Percentiles rank a stretch among this genome's conserved stretches.
Conservation (phyloP, 2,113 vertebrate genomes). For the Sitta europaea region DNA sequence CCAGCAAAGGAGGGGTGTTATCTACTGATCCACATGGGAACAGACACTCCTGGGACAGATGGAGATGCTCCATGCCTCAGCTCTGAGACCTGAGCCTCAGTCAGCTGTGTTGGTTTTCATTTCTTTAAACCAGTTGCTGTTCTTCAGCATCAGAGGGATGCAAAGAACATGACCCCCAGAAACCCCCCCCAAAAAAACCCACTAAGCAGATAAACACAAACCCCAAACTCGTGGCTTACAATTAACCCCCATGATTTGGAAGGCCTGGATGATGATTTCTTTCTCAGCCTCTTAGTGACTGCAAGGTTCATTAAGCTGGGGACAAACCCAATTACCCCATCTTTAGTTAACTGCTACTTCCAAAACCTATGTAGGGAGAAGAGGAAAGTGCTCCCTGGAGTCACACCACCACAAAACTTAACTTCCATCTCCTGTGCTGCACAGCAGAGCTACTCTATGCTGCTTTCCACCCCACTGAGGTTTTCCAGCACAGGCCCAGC, state of each 20-base stretch:
- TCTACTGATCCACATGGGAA: neutral
- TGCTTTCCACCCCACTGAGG: neutral
- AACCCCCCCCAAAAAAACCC: neutral
- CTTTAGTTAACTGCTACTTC: neutral
- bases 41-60: neutral
- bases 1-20: neutral
- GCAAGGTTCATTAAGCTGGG: neutral
- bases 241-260: neutral
- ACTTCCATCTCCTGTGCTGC: neutral
- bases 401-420: neutral
- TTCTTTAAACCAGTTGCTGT: neutral
- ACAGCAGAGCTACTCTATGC: neutral
- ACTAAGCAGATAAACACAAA: neutral
- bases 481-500: neutral
- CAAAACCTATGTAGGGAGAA: fast-evolving
- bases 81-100: neutral
- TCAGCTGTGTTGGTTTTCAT: neutral
- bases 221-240: neutral
- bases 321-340: neutral
- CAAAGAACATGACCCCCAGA: neutral
- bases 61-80: fast-evolving
- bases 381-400: neutral
- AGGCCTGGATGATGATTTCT: neutral
- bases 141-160: neutral
- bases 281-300: neutral